A percentile compares a stretch with the other conserved stretches of the same genome.
These are phyloP conservation scores for Saccostrea glomerata DNA, from an alignment of 1,140 invertebrate species.

Conservation along the genomic window DNA sequence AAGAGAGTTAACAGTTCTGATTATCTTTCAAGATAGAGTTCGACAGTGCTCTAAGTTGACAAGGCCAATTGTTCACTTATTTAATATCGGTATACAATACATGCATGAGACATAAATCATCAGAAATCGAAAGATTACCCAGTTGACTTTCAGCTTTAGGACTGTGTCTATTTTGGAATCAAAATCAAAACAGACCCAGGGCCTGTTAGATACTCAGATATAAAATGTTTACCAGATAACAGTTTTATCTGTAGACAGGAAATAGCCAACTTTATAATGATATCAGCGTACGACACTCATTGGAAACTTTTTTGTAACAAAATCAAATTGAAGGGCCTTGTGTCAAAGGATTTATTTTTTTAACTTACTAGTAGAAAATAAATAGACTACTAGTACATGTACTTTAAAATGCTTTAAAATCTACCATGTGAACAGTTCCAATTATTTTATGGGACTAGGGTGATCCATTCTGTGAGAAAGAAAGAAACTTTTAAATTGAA, in stretches of 20 bases:
- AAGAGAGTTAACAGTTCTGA: background rate
- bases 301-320: too few species aligned
- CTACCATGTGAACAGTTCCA: too few species aligned
- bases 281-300: too few species aligned
- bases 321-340: too few species aligned
- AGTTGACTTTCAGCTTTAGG: background rate
- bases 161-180: constrained; percentile 10
- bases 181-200: background rate
- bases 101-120: constrained; percentile 17
- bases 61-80: constrained; percentile 27
- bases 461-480: background rate
- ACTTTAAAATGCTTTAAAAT: too few species aligned
- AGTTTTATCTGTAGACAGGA: background rate
- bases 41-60: constrained; percentile 25
- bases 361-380: too few species aligned
- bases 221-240: background rate
- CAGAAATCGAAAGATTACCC: background rate
- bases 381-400: too few species aligned
- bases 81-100: constrained; percentile 13
- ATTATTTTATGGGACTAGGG: too few species aligned
- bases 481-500: background rate
- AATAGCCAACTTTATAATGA: background rate
- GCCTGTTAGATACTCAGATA: background rate
- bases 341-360: too few species aligned
- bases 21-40: constrained; percentile 22